Conservation (phyloP, 2,888 invertebrate genomes). For the Lottia scabra region DNA sequence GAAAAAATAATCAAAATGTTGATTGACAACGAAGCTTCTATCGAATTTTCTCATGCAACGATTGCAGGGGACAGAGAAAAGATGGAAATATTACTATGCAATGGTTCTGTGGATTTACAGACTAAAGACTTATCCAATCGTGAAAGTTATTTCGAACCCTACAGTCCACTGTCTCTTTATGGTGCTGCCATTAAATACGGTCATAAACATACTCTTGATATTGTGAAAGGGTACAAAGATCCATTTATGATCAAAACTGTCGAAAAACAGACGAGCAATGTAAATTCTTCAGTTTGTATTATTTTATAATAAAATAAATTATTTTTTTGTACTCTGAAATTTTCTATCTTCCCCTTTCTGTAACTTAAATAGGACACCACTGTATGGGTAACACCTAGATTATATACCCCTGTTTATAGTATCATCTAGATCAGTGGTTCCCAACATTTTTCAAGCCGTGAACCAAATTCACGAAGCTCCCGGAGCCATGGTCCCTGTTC, state of each 20-base stretch:
- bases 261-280: neutral
- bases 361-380: too few species aligned
- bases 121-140: constrained; percentile 59
- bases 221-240: constrained; percentile 36
- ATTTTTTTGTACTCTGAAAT: too few species aligned
- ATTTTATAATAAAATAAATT: constrained; percentile 11
- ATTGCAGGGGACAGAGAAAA: constrained; percentile 61
- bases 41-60: constrained; percentile 65
- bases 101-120: constrained; percentile 51
- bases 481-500: too few species aligned
- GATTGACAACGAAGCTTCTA: constrained; percentile 51
- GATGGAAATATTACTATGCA: constrained; percentile 54
- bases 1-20: constrained; percentile 51
- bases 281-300: constrained; percentile 14
- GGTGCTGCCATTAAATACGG: constrained; percentile 60
- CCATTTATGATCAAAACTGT: neutral
- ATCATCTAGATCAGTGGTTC: too few species aligned
- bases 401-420: too few species aligned
- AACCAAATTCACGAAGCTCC: too few species aligned
- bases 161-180: constrained; percentile 53
- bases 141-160: constrained; percentile 50
- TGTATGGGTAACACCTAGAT: too few species aligned
- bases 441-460: too few species aligned
- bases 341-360: too few species aligned
- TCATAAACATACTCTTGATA: constrained; percentile 53